Percentiles rank a stretch among this genome's conserved stretches.
Conservation (phyloP, 2,113 vertebrate genomes). For the Cebus imitator region DNA sequence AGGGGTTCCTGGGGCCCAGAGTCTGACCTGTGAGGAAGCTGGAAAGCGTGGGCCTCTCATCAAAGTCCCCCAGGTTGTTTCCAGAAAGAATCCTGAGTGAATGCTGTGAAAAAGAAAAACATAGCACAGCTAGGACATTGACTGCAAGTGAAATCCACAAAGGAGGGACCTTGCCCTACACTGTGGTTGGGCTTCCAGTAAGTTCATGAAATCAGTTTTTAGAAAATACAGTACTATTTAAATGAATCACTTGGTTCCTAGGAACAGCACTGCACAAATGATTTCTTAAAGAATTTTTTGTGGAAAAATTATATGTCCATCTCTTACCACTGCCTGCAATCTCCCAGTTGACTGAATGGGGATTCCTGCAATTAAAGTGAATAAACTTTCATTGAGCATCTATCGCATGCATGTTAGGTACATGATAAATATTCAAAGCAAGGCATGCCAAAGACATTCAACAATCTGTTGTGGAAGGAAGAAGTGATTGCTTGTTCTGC, state of each 20-base stretch:
- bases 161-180: neutral
- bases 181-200: neutral
- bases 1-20: conserved; percentile 32
- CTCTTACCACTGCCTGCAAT: neutral
- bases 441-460: neutral
- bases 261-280: neutral
- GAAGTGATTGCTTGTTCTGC: neutral
- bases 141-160: neutral
- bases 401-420: neutral
- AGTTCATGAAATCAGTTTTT: neutral
- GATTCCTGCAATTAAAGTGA: neutral
- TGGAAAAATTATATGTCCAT: neutral
- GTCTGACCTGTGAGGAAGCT: neutral
- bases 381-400: neutral
- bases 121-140: neutral
- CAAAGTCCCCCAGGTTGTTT: conserved; percentile 6
- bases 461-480: neutral
- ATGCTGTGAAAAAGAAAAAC: neutral
- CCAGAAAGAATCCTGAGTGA: neutral
- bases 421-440: neutral
- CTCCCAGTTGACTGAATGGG: neutral
- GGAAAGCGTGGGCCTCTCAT: neutral
- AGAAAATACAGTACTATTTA: neutral
- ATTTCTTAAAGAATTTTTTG: neutral
- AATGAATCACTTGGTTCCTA: neutral